phyloP scores from a whole-genome alignment of 2,797 vertebrate species.

The Micrastur ruficollis region DNA sequence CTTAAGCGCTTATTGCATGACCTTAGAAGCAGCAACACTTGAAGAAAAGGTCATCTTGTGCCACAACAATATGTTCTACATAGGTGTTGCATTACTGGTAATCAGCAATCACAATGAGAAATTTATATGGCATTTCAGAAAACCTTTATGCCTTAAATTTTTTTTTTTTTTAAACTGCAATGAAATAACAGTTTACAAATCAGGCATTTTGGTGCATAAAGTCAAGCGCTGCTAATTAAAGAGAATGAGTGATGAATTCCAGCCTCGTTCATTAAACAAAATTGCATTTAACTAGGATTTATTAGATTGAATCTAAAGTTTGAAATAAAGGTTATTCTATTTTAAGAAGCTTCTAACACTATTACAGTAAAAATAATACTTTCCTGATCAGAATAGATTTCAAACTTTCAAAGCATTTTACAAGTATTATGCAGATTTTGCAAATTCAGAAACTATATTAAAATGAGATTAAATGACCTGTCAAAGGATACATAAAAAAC shows the following conservation, averaged over 20 bases:
- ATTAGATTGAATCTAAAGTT: slow-evolving; percentile 3
- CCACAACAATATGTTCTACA: not conserved
- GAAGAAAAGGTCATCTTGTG: not conserved
- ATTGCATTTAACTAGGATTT: slow-evolving; percentile 53
- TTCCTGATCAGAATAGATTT: not conserved
- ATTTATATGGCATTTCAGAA: not conserved
- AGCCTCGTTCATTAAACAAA: slow-evolving; percentile 49
- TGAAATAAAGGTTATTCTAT: slow-evolving; percentile 3
- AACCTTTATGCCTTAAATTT: not conserved
- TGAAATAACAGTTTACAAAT: slow-evolving; percentile 27
- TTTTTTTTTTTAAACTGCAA: not conserved
- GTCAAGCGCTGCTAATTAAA: slow-evolving; percentile 65
- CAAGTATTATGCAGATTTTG: not conserved
- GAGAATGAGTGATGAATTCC: slow-evolving; percentile 52
- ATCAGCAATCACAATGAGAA: not conserved
- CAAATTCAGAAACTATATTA: not conserved
- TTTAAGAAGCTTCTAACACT: slow-evolving; percentile 24
- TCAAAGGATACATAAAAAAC: not conserved
- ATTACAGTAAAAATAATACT: not conserved
- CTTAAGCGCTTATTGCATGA: not conserved
- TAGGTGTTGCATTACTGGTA: not conserved
- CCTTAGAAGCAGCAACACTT: not conserved
- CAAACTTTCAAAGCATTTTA: not conserved
- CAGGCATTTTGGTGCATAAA: slow-evolving; percentile 41
- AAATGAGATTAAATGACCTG: not conserved